These are phyloP conservation scores for Enteromius thamalakanensis DNA, from an alignment of 2,797 vertebrate genomes.

Conservation along the genomic window DNA sequence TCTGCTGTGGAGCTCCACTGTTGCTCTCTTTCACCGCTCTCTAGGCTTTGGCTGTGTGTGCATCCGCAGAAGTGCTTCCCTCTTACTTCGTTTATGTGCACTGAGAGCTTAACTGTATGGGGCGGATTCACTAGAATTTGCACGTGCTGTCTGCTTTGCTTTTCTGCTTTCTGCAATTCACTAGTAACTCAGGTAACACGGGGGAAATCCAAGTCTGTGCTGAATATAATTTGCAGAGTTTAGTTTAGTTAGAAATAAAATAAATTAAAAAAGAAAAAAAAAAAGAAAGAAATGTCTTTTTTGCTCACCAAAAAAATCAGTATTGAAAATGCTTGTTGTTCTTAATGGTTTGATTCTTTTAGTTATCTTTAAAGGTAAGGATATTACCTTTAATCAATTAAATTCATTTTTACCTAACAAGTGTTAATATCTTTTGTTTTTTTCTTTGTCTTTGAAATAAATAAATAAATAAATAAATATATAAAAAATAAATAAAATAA, in stretches of 20 bases:
- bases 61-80: neutral
- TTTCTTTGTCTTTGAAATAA: too few species aligned
- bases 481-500: neutral
- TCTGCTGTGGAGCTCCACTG: conserved; percentile 22
- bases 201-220: neutral
- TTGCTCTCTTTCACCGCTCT: neutral
- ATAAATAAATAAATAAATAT: neutral
- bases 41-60: conserved; percentile 20
- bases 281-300: neutral
- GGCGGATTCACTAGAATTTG: neutral
- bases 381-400: neutral
- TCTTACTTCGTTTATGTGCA: neutral
- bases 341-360: neutral
- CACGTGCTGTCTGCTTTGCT: neutral
- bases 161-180: neutral
- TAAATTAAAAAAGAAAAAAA: neutral
- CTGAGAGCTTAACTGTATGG: neutral
- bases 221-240: neutral
- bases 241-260: too few species aligned
- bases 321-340: neutral
- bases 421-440: too few species aligned
- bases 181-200: neutral
- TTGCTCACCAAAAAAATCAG: neutral
- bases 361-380: too few species aligned
- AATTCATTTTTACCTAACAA: neutral